Base-by-base conservation (phyloP, 2,888 invertebrate species). In the Pristionchus arcanus region DNA sequence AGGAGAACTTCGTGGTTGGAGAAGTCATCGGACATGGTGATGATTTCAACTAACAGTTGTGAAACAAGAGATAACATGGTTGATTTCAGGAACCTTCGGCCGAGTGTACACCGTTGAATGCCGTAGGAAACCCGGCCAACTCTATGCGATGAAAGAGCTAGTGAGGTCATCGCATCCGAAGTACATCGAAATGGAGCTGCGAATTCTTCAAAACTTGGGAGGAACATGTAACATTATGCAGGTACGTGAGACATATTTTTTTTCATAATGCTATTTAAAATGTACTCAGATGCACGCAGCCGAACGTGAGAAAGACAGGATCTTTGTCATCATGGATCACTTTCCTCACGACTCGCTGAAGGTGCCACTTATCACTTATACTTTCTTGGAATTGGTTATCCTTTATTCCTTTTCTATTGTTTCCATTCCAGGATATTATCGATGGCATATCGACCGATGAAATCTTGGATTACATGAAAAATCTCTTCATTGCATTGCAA, bases 291-390 rank as follows among this genome's bases (percentile, higher is more conserved):
- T 91, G 53, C 89, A 90, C 49, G 92, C 92, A 4, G 90, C 91
- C n/a, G 87, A 90, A 63, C 81, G 92, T 21, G 92, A 92, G 34
- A 84, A 96, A 91, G 97, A 97, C 94, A 97, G 97, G 90, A 97
- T 97, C 91, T 97, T 97, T 88, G 97, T 98, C 95, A 96, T 98
- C 86, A 98, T 98, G 98, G 97, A 98, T 5, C 97, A 97, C 95
- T 97, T 98, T 96, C 97, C 97, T 91, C 98, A 98, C 95, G 97
- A 97, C 94, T 97, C 97, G 93, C 97, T 97, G 95, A 96, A 96
- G 92, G 97, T 97, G 96, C 42, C 37, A 25, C 37, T 49, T 19
- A 21, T 9, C 3, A 7, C n/a, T n/a, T n/a, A n/a, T n/a, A n/a
- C 42, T 49, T 37, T 49, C 9, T 53, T 49, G 16, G 4, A 13